Percentiles rank a stretch among this genome's conserved stretches.
Evolutionary conservation across 37 sponge, comb jelly and placozoan species (phyloP).

Genomic region (Lycopodina hypogea): DNA sequence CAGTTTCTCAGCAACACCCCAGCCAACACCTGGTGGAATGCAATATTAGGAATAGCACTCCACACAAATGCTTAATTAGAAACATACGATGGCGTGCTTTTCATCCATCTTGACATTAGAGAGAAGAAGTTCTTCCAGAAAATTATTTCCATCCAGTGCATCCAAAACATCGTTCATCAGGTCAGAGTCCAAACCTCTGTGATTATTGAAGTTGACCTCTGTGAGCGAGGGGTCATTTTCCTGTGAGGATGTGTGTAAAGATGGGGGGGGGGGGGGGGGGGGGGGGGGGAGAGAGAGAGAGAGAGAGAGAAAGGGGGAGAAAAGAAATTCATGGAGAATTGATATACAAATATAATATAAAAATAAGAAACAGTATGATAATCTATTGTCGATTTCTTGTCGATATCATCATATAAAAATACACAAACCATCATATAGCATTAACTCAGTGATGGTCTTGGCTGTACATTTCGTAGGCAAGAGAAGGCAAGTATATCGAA

Average conservation of each 20-base stretch:
- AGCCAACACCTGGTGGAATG: constrained; percentile 21
- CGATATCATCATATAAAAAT: too few species aligned
- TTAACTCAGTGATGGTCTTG: too few species aligned
- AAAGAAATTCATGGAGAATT: too few species aligned
- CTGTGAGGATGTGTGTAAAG: neutral
- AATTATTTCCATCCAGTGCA: constrained; percentile 49
- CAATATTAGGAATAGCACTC: neutral
- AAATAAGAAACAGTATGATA: too few species aligned
- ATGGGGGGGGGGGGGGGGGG: neutral
- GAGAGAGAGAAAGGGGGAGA: constrained; percentile 13
- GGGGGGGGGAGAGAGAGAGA: neutral
- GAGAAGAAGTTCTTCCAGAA: constrained; percentile 37
- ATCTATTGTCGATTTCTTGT: too few species aligned
- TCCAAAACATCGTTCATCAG: constrained; percentile 44
- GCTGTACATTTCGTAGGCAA: too few species aligned
- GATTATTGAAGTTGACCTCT: constrained; percentile 65
- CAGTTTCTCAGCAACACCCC: constrained; percentile 43
- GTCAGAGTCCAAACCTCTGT: constrained; percentile 24
- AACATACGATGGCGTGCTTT: constrained; percentile 48
- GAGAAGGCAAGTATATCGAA: too few species aligned
- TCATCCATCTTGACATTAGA: constrained; percentile 43
- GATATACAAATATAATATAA: too few species aligned
- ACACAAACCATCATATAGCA: too few species aligned
- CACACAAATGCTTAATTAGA: neutral
- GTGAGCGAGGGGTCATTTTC: constrained; percentile 44